A percentile compares a stretch with the other conserved stretches of the same genome.
Evolutionary conservation across 2,113 vertebrate genomes (phyloP).

Genomic region (Anguilla rostrata): DNA sequence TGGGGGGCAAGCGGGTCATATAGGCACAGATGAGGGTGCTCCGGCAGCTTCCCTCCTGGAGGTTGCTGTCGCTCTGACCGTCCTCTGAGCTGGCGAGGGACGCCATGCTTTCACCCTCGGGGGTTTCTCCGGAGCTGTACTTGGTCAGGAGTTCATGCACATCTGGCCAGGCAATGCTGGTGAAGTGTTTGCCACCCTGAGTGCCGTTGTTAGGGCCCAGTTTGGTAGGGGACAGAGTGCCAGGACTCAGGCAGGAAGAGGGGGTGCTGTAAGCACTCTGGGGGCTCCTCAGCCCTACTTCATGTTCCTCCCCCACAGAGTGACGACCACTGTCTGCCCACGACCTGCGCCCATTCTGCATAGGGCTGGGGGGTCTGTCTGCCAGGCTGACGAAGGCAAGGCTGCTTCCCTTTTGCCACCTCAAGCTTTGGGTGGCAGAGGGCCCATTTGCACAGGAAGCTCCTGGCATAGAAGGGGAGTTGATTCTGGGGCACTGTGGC

Average conservation of each 20-base stretch:
- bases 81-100: conserved; percentile 35
- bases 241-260: conserved; percentile 51
- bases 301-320: conserved; percentile 45
- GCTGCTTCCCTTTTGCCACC: conserved; percentile 34
- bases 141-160: conserved; percentile 59
- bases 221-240: conserved; percentile 38
- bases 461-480: conserved; percentile 32
- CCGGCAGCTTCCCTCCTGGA: conserved; percentile 51
- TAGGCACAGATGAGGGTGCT: conserved; percentile 67
- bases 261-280: conserved; percentile 43
- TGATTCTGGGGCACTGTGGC: conserved; percentile 27
- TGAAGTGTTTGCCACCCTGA: conserved; percentile 56
- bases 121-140: conserved; percentile 46
- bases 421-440: conserved; percentile 37
- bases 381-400: conserved; percentile 45
- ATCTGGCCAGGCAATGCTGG: conserved; percentile 64
- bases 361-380: conserved; percentile 49
- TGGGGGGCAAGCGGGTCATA: conserved; percentile 38
- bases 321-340: conserved; percentile 49
- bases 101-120: background rate
- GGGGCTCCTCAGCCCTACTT: conserved; percentile 42
- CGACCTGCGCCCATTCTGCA: conserved; percentile 34
- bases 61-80: conserved; percentile 43
- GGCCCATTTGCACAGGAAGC: conserved; percentile 19
- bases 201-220: conserved; percentile 36